Conservation (phyloP, 2,888 invertebrate species). For the Oscheius myriophilus region DNA sequence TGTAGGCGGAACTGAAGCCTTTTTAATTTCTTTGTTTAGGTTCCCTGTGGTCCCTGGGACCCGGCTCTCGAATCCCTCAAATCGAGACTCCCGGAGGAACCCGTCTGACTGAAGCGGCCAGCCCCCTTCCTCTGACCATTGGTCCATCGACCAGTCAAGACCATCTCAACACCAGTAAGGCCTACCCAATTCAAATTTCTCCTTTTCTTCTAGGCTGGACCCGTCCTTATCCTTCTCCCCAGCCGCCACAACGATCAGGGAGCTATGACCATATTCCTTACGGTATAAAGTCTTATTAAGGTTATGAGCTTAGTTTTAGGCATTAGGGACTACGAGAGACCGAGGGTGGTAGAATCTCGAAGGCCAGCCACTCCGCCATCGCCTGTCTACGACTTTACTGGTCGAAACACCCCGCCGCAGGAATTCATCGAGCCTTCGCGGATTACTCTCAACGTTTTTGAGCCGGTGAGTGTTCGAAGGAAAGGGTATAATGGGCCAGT, state of each 20-base stretch:
- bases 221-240: slow-evolving; percentile 2
- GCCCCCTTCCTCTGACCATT: slow-evolving; percentile 44
- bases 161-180: slow-evolving; percentile 27
- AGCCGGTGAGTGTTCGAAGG: slow-evolving; percentile 36
- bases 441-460: slow-evolving; percentile 47
- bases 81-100: slow-evolving; percentile 22
- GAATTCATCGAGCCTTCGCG: slow-evolving; percentile 53
- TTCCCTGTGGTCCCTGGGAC: not conserved
- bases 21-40: not conserved
- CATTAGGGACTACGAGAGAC: too few species aligned
- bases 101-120: slow-evolving; percentile 28
- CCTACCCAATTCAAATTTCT: not conserved
- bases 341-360: not conserved
- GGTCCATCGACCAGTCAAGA: slow-evolving; percentile 49
- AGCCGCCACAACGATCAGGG: not conserved
- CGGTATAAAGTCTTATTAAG: not conserved
- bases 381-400: slow-evolving; percentile 33
- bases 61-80: slow-evolving; percentile 10
- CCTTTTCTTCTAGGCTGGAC: not conserved
- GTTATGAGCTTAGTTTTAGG: too few species aligned
- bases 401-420: slow-evolving; percentile 49
- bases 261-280: slow-evolving; percentile 1
- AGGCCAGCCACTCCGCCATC: slow-evolving; percentile 29
- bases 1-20: too few species aligned
- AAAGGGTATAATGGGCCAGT: not conserved